phyloP scores from a whole-genome alignment of 2,888 invertebrate genomes.

The Pseudococcus viburni region DNA sequence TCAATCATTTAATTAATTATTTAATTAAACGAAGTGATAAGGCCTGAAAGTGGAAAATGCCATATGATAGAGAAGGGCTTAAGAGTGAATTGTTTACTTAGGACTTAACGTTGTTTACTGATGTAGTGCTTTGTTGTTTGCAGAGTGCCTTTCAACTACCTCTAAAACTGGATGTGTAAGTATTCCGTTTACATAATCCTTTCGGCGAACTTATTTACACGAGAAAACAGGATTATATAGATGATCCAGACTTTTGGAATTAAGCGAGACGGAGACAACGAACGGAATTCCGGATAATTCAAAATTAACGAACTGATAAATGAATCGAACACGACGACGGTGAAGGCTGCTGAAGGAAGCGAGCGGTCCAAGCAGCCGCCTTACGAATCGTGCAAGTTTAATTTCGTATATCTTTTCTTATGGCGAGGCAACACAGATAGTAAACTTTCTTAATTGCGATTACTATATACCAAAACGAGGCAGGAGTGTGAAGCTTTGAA shows the following conservation, averaged over 20 bases:
- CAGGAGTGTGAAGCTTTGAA: not conserved
- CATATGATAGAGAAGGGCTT: slow-evolving; percentile 55
- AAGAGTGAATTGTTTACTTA: slow-evolving; percentile 60
- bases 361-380: not conserved
- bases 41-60: slow-evolving; percentile 56
- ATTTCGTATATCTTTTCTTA: slow-evolving; percentile 57
- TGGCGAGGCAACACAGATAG: not conserved
- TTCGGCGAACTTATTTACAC: slow-evolving; percentile 62
- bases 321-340: slow-evolving; percentile 49
- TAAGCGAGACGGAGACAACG: slow-evolving; percentile 32
- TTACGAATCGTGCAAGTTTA: slow-evolving; percentile 46
- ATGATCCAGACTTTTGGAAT: slow-evolving; percentile 61
- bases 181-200: slow-evolving; percentile 63
- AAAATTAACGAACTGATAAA: slow-evolving; percentile 66
- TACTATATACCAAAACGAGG: not conserved
- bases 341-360: not conserved
- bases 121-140: slow-evolving; percentile 63
- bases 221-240: slow-evolving; percentile 53
- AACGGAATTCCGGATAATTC: slow-evolving; percentile 59
- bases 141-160: slow-evolving; percentile 62
- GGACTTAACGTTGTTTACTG: slow-evolving; percentile 59
- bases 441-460: slow-evolving; percentile 41
- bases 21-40: slow-evolving; percentile 61
- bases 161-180: slow-evolving; percentile 64
- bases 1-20: slow-evolving; percentile 57